phyloP scores from a whole-genome alignment of 2,888 invertebrate species.

The Caenorhabditis sp. region DNA sequence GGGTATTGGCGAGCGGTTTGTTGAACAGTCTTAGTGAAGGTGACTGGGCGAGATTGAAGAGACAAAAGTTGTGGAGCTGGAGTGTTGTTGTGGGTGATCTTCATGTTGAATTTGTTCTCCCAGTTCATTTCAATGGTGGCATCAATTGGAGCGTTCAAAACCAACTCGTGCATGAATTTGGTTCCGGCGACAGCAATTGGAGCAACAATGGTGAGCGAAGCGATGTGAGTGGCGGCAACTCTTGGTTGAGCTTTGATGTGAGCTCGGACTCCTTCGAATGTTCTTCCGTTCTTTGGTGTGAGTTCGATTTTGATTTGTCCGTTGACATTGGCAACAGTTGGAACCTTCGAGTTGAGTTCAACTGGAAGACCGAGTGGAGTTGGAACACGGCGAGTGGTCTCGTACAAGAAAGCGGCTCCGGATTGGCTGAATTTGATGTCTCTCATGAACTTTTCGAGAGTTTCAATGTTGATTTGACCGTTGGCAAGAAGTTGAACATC shows the following conservation, averaged over 20 bases:
- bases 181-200: conserved; percentile 59
- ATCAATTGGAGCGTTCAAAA: conserved; percentile 45
- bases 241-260: conserved; percentile 43
- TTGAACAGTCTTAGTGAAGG: conserved; percentile 47
- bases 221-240: conserved; percentile 53
- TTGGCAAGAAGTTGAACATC: conserved; percentile 71
- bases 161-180: conserved; percentile 53
- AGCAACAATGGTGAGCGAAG: conserved; percentile 43
- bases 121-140: conserved; percentile 36
- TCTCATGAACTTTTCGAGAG: not conserved
- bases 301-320: conserved; percentile 51
- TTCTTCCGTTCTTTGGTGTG: conserved; percentile 48
- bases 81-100: conserved; percentile 38
- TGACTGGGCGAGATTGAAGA: conserved; percentile 57
- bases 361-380: conserved; percentile 57
- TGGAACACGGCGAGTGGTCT: conserved; percentile 45
- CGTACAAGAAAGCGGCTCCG: conserved; percentile 49
- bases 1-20: conserved; percentile 48
- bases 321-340: conserved; percentile 44
- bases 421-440: conserved; percentile 39
- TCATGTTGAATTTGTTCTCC: conserved; percentile 42
- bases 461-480: conserved; percentile 42
- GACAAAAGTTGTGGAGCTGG: conserved; percentile 41
- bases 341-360: conserved; percentile 51
- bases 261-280: conserved; percentile 46